phyloP scores from a whole-genome alignment of 2,888 invertebrate species.

The Cryptus armator region DNA sequence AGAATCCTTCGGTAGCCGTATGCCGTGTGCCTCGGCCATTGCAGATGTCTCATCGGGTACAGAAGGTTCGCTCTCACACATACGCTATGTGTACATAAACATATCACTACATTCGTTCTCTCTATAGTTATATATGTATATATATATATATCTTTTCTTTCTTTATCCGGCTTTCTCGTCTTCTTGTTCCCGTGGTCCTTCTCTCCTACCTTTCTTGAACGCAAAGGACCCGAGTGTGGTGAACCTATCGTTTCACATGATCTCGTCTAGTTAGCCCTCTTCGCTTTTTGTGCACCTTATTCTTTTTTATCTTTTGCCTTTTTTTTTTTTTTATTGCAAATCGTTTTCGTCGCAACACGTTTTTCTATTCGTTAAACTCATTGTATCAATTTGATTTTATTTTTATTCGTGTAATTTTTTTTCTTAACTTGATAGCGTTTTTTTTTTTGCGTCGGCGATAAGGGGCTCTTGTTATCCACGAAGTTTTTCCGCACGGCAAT shows the following conservation, averaged over 20 bases:
- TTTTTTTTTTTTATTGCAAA: slow-evolving; percentile 33
- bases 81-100: background rate
- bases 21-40: slow-evolving; percentile 61
- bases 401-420: background rate
- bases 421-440: background rate
- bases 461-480: background rate
- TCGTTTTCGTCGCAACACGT: slow-evolving; percentile 45
- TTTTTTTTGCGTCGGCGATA: background rate
- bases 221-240: slow-evolving; percentile 63
- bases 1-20: slow-evolving; percentile 5
- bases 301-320: slow-evolving; percentile 53
- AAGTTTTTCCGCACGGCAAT: slow-evolving; percentile 23
- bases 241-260: slow-evolving; percentile 80
- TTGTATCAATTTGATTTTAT: slow-evolving; percentile 54
- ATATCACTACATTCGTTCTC: slow-evolving; percentile 6
- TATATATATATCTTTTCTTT: slow-evolving; percentile 3
- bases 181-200: slow-evolving; percentile 55
- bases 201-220: slow-evolving; percentile 55
- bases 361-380: slow-evolving; percentile 47
- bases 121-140: background rate
- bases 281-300: slow-evolving; percentile 64
- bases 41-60: slow-evolving; percentile 70
- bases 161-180: slow-evolving; percentile 63
- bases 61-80: slow-evolving; percentile 44
- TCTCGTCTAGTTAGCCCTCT: slow-evolving; percentile 82